phyloP scores from a whole-genome alignment of 2,113 vertebrate genomes.

The Trichomycterus rosablanca region DNA sequence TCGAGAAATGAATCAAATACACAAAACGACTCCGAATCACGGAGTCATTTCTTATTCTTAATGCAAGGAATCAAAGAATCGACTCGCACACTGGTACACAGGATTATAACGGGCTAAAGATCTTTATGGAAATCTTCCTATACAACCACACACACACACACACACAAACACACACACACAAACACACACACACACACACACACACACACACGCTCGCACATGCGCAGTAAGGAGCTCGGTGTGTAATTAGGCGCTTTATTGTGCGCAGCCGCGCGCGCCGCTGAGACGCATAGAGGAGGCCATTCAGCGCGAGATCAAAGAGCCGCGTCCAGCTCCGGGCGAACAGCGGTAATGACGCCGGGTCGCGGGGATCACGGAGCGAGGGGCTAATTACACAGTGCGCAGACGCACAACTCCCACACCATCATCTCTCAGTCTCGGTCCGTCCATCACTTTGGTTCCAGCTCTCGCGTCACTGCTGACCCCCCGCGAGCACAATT shows the following conservation, averaged over 20 bases:
- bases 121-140: too few species aligned
- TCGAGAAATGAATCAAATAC: too few species aligned
- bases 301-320: constrained; percentile 27
- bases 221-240: not conserved
- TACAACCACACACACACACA: not conserved
- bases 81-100: too few species aligned
- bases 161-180: constrained; percentile 17
- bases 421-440: not conserved
- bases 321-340: constrained; percentile 24
- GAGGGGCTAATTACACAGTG: constrained; percentile 17
- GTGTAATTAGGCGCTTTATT: not conserved
- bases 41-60: too few species aligned
- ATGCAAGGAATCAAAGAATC: too few species aligned
- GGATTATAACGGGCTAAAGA: too few species aligned
- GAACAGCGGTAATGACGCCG: constrained; percentile 18
- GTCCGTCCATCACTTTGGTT: not conserved
- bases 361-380: constrained; percentile 31
- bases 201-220: constrained; percentile 2
- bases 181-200: not conserved
- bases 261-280: not conserved
- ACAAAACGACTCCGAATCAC: too few species aligned
- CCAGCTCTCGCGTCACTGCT: not conserved
- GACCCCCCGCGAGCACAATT: not conserved
- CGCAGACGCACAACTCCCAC: not conserved
- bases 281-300: not conserved